A percentile compares a stretch with the other conserved stretches of the same genome.
Conservation (phyloP, 2,113 vertebrate genomes). For the Hyla sarda region DNA sequence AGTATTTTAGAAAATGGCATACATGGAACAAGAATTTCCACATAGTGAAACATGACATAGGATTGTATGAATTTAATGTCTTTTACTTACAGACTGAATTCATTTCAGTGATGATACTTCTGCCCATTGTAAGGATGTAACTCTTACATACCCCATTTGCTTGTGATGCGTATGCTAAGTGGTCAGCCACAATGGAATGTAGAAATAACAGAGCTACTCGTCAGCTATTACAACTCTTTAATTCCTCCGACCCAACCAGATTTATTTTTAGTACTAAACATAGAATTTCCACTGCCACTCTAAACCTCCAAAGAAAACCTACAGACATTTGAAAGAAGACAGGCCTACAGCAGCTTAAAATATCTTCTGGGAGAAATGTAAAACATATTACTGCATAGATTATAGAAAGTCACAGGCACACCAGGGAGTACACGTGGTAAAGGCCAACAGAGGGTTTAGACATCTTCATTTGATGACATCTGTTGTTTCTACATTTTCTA, state of each 20-base stretch:
- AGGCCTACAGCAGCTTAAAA: not conserved
- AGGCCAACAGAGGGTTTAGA: too few species aligned
- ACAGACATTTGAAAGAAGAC: conserved; percentile 31
- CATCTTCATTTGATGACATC: not conserved
- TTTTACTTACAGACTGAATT: not conserved
- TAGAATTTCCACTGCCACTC: conserved; percentile 15
- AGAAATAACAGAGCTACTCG: conserved; percentile 35
- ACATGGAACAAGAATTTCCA: not conserved
- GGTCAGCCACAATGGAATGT: conserved; percentile 49
- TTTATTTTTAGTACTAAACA: conserved; percentile 44
- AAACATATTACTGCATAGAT: not conserved
- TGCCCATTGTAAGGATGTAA: not conserved
- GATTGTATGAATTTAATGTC: not conserved
- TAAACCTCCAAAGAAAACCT: conserved; percentile 34
- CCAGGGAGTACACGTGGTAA: not conserved
- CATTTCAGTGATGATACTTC: not conserved
- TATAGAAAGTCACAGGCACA: not conserved
- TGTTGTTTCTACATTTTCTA: not conserved
- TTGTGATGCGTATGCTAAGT: not conserved
- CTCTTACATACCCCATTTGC: not conserved
- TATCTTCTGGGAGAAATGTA: conserved; percentile 13
- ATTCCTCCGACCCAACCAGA: conserved; percentile 24
- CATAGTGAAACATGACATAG: not conserved
- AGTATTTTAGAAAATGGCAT: not conserved
- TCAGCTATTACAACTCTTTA: conserved; percentile 33